Conservation (phyloP, 2,888 invertebrate genomes). For the Hylaea fasciaria region DNA sequence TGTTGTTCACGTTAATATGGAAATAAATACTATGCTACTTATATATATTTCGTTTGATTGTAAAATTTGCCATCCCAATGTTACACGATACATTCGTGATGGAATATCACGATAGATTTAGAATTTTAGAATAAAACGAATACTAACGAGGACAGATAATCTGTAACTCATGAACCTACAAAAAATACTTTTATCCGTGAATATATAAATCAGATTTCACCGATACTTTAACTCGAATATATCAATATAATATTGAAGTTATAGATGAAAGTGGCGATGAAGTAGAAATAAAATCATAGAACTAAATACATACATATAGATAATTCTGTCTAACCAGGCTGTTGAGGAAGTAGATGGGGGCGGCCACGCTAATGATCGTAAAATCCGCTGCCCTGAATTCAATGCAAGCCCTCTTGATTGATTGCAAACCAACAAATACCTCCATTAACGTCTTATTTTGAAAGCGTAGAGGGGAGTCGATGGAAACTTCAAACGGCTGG, state of each 20-base stretch:
- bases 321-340: not conserved
- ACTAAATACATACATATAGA: too few species aligned
- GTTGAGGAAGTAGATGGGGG: constrained; percentile 8
- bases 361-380: constrained; percentile 28
- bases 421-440: constrained; percentile 33
- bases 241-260: too few species aligned
- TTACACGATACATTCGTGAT: too few species aligned
- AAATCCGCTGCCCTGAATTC: constrained; percentile 32
- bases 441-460: constrained; percentile 12
- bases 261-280: too few species aligned
- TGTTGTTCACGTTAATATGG: constrained; percentile 55
- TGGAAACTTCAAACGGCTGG: constrained; percentile 1
- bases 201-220: too few species aligned
- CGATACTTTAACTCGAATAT: too few species aligned
- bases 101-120: too few species aligned
- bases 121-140: too few species aligned
- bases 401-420: constrained; percentile 38
- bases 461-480: constrained; percentile 5
- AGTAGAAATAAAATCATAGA: too few species aligned
- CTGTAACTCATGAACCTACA: not conserved
- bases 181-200: too few species aligned
- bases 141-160: too few species aligned
- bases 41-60: constrained; percentile 44
- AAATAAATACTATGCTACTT: constrained; percentile 66
- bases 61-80: not conserved